Conservation (phyloP, 2,888 invertebrate species). For the Cephalotes varians region DNA sequence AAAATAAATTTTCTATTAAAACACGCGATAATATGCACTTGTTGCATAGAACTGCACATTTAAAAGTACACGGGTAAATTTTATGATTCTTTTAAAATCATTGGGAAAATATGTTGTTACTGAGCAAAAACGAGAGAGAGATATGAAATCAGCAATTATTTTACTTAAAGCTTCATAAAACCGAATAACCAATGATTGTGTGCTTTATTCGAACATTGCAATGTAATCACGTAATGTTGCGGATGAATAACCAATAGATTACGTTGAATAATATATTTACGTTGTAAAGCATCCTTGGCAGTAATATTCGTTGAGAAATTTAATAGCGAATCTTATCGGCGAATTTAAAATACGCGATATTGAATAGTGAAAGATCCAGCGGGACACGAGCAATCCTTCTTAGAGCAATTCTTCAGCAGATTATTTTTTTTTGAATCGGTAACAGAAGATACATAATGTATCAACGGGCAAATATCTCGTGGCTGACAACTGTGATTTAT, state of each 20-base stretch:
- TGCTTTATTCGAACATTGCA: slow-evolving; percentile 1
- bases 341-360: slow-evolving; percentile 61
- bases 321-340: slow-evolving; percentile 62
- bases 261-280: slow-evolving; percentile 25
- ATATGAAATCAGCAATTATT: neutral
- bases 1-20: slow-evolving; percentile 11
- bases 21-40: neutral
- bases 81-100: slow-evolving; percentile 12
- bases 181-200: neutral
- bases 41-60: neutral
- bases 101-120: neutral
- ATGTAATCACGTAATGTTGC: neutral
- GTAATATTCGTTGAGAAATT: slow-evolving; percentile 55
- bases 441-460: slow-evolving; percentile 68
- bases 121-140: neutral
- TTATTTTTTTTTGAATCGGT: slow-evolving; percentile 68
- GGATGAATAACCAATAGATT: neutral
- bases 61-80: neutral
- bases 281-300: slow-evolving; percentile 47
- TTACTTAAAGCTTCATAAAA: slow-evolving; percentile 28
- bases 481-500: slow-evolving; percentile 52
- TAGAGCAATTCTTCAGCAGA: slow-evolving; percentile 48
- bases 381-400: slow-evolving; percentile 47
- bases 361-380: slow-evolving; percentile 43
- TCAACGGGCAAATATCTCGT: slow-evolving; percentile 63